Percentiles rank a stretch among this genome's conserved stretches.
Evolutionary conservation across 2,888 invertebrate genomes (phyloP).

Genomic region (Choristoneura rosaceana): DNA sequence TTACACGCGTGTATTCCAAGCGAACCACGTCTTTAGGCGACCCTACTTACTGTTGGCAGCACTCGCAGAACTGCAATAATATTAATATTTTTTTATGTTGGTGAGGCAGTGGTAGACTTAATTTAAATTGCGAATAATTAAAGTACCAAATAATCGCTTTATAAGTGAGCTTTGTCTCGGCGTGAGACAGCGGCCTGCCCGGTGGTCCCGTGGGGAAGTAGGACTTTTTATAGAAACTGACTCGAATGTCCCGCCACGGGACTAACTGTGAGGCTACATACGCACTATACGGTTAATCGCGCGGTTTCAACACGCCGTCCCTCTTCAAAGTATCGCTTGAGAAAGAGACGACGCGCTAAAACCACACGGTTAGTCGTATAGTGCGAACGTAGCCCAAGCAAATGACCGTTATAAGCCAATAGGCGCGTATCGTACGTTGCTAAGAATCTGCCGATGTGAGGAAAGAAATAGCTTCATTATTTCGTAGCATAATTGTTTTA

Average conservation of each 20-base stretch:
- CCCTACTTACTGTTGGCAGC: slow-evolving; percentile 49
- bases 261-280: background rate
- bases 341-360: too few relatives aligned
- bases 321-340: too few relatives aligned
- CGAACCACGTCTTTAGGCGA: slow-evolving; percentile 28
- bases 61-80: slow-evolving; percentile 55
- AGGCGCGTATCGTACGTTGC: background rate
- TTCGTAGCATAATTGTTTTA: slow-evolving; percentile 1
- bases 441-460: background rate
- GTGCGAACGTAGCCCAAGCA: background rate
- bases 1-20: slow-evolving; percentile 4
- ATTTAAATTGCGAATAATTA: slow-evolving; percentile 10
- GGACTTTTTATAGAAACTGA: background rate
- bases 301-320: too few relatives aligned
- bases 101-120: slow-evolving; percentile 11
- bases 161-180: background rate
- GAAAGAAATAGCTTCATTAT: slow-evolving; percentile 2
- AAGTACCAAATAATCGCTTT: slow-evolving; percentile 12
- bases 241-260: background rate
- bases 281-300: too few relatives aligned
- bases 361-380: too few relatives aligned
- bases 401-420: background rate
- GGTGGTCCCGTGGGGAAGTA: background rate
- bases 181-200: background rate
- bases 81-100: slow-evolving; percentile 37